phyloP scores from a whole-genome alignment of 2,888 invertebrate species.

The Taphrorychus bicolor region DNA sequence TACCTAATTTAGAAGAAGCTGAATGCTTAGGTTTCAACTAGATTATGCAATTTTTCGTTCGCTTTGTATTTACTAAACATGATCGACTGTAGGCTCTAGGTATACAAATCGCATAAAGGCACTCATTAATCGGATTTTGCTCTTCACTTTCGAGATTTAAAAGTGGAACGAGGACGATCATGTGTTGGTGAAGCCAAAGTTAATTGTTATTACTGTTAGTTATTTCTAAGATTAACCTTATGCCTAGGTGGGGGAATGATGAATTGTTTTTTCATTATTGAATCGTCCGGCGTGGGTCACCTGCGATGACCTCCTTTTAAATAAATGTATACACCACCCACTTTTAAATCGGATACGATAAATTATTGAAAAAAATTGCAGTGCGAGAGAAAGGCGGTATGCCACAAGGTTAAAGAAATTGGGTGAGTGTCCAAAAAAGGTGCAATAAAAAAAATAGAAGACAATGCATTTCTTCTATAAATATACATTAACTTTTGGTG shows the following conservation, averaged over 20 bases:
- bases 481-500: too few relatives aligned
- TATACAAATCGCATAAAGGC: background rate
- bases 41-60: slow-evolving; percentile 3
- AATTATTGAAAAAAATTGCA: background rate
- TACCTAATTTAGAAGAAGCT: slow-evolving; percentile 7
- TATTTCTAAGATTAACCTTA: too few relatives aligned
- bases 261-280: too few relatives aligned
- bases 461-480: too few relatives aligned
- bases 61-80: slow-evolving; percentile 5
- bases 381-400: background rate
- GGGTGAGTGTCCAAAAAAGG: background rate
- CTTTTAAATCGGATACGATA: background rate
- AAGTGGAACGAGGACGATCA: slow-evolving; percentile 11
- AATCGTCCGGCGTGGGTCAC: background rate
- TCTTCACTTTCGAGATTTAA: slow-evolving; percentile 10
- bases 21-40: too few relatives aligned
- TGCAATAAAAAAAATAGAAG: background rate
- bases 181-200: background rate
- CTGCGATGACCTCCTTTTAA: background rate
- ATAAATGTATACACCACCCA: background rate
- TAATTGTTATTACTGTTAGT: background rate
- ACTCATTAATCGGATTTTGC: slow-evolving; percentile 1
- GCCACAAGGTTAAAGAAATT: background rate
- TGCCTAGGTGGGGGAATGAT: too few relatives aligned
- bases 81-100: background rate